A percentile compares a stretch with the other conserved stretches of the same genome.
Evolutionary conservation across 2,888 invertebrate genomes (phyloP).

Genomic region (Eupeodes luniger): DNA sequence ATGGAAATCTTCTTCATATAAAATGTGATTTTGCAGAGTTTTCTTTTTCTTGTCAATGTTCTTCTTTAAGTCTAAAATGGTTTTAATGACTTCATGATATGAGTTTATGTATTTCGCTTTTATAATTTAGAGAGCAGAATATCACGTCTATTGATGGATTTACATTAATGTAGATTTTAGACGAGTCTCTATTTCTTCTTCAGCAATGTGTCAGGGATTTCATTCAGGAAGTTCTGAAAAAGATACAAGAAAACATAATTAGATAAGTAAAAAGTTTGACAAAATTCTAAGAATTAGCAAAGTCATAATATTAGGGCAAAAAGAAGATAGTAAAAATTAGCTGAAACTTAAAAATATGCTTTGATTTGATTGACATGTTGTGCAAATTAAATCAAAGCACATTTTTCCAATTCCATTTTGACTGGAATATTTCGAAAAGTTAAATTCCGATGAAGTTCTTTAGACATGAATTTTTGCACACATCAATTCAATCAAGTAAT

Average conservation of each 20-base stretch:
- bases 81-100: slow-evolving; percentile 63
- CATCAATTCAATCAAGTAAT: too few species aligned
- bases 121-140: slow-evolving; percentile 64
- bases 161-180: neutral
- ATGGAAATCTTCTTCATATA: slow-evolving; percentile 31
- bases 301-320: too few species aligned
- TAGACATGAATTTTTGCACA: too few species aligned
- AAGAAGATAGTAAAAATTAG: too few species aligned
- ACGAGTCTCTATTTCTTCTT: slow-evolving; percentile 80
- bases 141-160: slow-evolving; percentile 40
- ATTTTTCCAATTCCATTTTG: too few species aligned
- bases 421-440: too few species aligned
- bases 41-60: slow-evolving; percentile 24
- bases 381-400: too few species aligned
- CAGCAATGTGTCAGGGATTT: slow-evolving; percentile 84
- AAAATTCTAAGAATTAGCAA: too few species aligned
- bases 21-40: slow-evolving; percentile 28
- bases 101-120: slow-evolving; percentile 16
- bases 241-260: slow-evolving; percentile 48
- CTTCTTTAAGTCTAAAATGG: slow-evolving; percentile 55
- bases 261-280: neutral
- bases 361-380: too few species aligned
- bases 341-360: too few species aligned
- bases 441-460: too few species aligned
- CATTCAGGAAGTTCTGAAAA: slow-evolving; percentile 84